Evolutionary conservation across 30 jellyfish, hydroid and myxozoan species (phyloP).

Genomic region (Aurelia sp.): DNA sequence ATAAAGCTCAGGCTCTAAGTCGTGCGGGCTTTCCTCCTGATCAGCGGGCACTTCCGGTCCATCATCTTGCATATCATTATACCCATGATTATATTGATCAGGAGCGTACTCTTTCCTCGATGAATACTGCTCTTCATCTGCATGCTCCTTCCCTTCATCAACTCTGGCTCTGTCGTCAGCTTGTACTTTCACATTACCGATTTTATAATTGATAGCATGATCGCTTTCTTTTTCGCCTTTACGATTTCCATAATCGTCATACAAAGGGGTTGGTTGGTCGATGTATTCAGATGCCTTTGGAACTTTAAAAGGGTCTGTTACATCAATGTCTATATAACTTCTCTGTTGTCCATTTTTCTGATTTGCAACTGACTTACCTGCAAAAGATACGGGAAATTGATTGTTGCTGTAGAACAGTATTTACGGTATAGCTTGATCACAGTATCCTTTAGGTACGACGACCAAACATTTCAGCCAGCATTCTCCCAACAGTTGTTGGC

Average conservation of each 20-base stretch:
- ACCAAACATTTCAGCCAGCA: no score
- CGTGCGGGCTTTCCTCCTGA: slow-evolving; percentile 64
- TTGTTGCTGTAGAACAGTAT: no score
- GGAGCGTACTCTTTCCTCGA: slow-evolving; percentile 7
- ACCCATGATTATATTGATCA: background rate
- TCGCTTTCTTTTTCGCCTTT: slow-evolving; percentile 47
- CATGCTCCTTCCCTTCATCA: slow-evolving; percentile 22
- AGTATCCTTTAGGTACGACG: no score
- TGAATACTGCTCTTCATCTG: slow-evolving; percentile 20
- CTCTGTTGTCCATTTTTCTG: slow-evolving; percentile 65
- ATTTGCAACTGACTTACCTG: slow-evolving; percentile 21
- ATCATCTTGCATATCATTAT: slow-evolving; percentile 44
- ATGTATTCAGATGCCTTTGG: slow-evolving; percentile 89
- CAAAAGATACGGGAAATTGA: background rate
- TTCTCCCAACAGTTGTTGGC: no score
- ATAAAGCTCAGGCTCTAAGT: slow-evolving; percentile 45
- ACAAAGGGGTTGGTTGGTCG: slow-evolving; percentile 88
- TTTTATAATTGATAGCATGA: slow-evolving; percentile 18
- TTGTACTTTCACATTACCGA: slow-evolving; percentile 40
- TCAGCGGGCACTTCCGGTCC: slow-evolving; percentile 72
- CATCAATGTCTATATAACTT: slow-evolving; percentile 97
- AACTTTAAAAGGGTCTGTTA: slow-evolving; percentile 96
- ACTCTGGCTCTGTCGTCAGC: slow-evolving; percentile 28
- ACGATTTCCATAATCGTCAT: slow-evolving; percentile 41
- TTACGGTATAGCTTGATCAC: no score